Conservation (phyloP, 2,888 invertebrate genomes). For the Fabriciana adippe region DNA sequence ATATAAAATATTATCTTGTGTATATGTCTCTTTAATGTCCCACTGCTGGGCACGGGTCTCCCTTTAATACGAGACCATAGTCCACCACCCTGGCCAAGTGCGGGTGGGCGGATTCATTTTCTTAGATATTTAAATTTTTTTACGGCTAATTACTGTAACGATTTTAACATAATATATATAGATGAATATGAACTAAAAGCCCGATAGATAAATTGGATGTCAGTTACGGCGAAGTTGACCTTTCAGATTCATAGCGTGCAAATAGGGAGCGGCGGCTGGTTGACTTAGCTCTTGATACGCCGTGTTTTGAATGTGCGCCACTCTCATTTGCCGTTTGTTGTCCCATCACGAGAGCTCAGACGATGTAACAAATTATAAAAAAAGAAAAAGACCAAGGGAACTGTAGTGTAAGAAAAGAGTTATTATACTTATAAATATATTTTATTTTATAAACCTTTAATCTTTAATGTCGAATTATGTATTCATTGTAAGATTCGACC, state of each 20-base stretch:
- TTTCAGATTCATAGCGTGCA: slow-evolving; percentile 64
- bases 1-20: too few relatives aligned
- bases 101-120: too few relatives aligned
- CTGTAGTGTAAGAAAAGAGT: background rate
- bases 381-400: slow-evolving; percentile 10
- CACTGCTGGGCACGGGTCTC: too few relatives aligned
- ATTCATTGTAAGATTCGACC: slow-evolving; percentile 66
- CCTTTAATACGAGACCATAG: too few relatives aligned
- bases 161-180: slow-evolving; percentile 8
- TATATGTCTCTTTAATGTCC: too few relatives aligned
- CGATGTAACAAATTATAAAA: slow-evolving; percentile 37
- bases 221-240: slow-evolving; percentile 48
- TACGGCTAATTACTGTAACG: background rate
- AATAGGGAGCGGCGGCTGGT: slow-evolving; percentile 64
- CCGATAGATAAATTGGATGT: slow-evolving; percentile 35
- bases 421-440: slow-evolving; percentile 37
- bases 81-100: too few relatives aligned
- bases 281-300: slow-evolving; percentile 75
- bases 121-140: background rate
- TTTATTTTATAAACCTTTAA: slow-evolving; percentile 45
- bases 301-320: slow-evolving; percentile 65
- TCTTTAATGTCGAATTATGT: slow-evolving; percentile 54
- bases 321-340: slow-evolving; percentile 47
- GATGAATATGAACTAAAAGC: slow-evolving; percentile 26
- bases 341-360: slow-evolving; percentile 34